phyloP scores from a whole-genome alignment of 2,888 invertebrate species.

The Erebia epiphron region DNA sequence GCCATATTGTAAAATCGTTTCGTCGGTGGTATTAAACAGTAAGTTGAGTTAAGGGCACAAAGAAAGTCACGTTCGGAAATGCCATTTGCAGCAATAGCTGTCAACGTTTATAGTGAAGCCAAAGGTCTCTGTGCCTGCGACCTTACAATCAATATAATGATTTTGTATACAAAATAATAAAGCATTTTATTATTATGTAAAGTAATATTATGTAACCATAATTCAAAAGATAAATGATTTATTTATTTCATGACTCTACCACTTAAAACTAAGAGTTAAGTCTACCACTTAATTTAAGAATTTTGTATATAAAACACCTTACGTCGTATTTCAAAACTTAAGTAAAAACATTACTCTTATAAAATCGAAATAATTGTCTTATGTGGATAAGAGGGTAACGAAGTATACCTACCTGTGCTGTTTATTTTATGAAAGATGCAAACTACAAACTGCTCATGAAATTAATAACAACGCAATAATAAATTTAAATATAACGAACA shows the following conservation, averaged over 20 bases:
- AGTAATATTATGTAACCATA: not conserved
- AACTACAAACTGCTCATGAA: not conserved
- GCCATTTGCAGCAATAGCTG: constrained; percentile 62
- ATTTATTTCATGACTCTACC: no score
- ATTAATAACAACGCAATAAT: constrained; percentile 3
- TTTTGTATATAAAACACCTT: not conserved
- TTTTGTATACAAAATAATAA: constrained; percentile 58
- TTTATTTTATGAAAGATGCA: not conserved
- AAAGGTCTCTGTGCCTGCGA: constrained; percentile 58
- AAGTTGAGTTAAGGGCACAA: constrained; percentile 58
- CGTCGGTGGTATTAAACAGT: constrained; percentile 48
- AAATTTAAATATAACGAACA: constrained; percentile 19
- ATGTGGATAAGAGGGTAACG: no score
- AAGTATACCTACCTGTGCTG: not conserved
- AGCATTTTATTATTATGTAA: not conserved
- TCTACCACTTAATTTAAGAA: no score
- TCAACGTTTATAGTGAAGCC: constrained; percentile 67
- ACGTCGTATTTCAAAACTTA: no score
- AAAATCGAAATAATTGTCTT: no score
- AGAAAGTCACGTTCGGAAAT: constrained; percentile 68
- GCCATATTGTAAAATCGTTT: constrained; percentile 1
- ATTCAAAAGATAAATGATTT: no score
- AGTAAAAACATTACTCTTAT: no score
- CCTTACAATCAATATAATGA: constrained; percentile 50
- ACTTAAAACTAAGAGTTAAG: no score